Evolutionary conservation across 1,140 invertebrate genomes (phyloP), one percentile per base, ranked within the genome.

Genomic region (Asbolus verrucosus): DNA sequence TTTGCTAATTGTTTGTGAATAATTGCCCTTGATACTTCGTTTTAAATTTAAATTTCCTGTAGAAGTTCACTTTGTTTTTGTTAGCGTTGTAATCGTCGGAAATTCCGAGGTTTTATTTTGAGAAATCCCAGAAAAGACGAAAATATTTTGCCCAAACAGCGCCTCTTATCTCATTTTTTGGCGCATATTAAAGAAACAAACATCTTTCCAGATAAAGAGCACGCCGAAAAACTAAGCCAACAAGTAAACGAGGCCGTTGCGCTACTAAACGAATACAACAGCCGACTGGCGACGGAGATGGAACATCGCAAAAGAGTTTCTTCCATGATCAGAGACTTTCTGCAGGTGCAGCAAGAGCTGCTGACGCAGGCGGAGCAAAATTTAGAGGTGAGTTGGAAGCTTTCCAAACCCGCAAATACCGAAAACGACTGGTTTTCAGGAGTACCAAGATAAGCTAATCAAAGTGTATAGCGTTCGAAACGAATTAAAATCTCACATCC

Each of bases 401-500:
- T n/a, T n/a, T 6, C 39, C 16, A 13, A 41, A 14, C 5, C n/a
- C 39, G 11, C 39, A 0, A 4, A 5, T 41, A 41, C 16, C 4
- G 1, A 14, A 3, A 18, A 50, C 6, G 9, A 21, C 5, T 41
- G 65, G 71, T 72, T 86, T 88, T 21, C 84, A 95, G 93, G 94
- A 95, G 79, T 94, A 93, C 79, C 91, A 89, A 79, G 89, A 92
- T 75, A 96, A 96, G 79, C 84, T 97, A 31, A 87, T 90, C 69
- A 95, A 95, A 82, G 90, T 97, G 1, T 90, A 91, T 77, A 86
- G 87, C 41, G 92, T 97, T 5, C 85, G 93, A 77, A 84, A 92
- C 54, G 95, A 98, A 83, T 88, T 98, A 0, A 92, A 94, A 79
- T 93, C 93, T 27, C 96, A 98, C 82, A 89, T 98, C 73, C 91